phyloP scores from a whole-genome alignment of 1,140 invertebrate species.

The Drosophila nasuta region DNA sequence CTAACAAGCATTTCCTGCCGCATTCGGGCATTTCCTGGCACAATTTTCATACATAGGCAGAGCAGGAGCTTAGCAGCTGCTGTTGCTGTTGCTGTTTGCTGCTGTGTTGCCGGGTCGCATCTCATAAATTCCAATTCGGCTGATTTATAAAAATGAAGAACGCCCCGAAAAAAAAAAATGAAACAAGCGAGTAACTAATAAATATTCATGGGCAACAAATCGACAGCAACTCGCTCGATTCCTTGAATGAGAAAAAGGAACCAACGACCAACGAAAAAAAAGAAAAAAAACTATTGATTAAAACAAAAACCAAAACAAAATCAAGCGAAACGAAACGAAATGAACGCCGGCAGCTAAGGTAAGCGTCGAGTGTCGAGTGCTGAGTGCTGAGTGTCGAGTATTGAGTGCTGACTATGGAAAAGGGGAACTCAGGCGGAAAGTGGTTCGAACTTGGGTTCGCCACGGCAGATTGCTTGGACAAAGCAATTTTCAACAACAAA shows the following conservation, averaged over 20 bases:
- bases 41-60: conserved; percentile 24
- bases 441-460: conserved; percentile 6
- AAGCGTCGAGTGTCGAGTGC: background rate
- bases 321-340: background rate
- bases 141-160: conserved; percentile 78
- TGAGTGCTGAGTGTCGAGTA: background rate
- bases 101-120: conserved; percentile 23
- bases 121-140: conserved; percentile 48
- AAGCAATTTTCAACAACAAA: conserved; percentile 44
- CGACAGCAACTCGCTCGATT: conserved; percentile 48
- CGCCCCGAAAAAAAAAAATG: conserved; percentile 51
- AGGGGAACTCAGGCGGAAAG: conserved; percentile 18
- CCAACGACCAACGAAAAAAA: conserved; percentile 24
- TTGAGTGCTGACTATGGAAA: background rate
- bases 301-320: conserved; percentile 26
- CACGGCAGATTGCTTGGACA: conserved; percentile 24
- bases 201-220: conserved; percentile 68
- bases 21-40: conserved; percentile 33
- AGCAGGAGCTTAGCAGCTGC: conserved; percentile 1
- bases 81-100: background rate
- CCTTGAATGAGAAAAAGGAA: conserved; percentile 30
- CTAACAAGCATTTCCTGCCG: conserved; percentile 64
- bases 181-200: conserved; percentile 51
- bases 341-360: conserved; percentile 40
- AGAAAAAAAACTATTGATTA: conserved; percentile 46